A percentile compares a stretch with the other conserved stretches of the same genome.
These are phyloP conservation scores for Acanthosepion pharaonis DNA, from an alignment of 2,888 invertebrate genomes.

Conservation along the genomic window DNA sequence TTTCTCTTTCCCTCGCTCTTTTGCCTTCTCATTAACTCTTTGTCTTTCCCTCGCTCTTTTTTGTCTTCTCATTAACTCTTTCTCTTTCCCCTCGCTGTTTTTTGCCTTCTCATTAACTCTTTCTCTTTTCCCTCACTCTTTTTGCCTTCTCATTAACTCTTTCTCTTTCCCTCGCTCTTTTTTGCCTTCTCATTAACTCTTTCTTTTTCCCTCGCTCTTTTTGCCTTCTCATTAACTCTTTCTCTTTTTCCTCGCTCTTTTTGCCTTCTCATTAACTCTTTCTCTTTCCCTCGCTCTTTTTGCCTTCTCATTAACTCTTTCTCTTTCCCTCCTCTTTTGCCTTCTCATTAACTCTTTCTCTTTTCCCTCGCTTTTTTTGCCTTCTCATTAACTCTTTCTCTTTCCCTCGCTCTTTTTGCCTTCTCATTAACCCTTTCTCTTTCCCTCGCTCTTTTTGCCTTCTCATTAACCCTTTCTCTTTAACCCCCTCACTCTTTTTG, in stretches of 20 bases:
- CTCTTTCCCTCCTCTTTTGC: accelerated
- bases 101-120: background rate
- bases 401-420: background rate
- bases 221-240: background rate
- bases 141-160: background rate
- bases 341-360: background rate
- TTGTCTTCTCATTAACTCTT: too few relatives aligned
- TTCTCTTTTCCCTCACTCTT: accelerated
- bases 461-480: too few relatives aligned
- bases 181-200: background rate
- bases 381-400: background rate
- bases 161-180: background rate
- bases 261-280: too few relatives aligned
- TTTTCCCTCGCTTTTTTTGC: background rate
- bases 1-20: background rate
- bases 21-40: too few relatives aligned
- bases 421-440: background rate
- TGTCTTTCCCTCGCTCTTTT: too few relatives aligned
- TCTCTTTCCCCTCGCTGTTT: too few relatives aligned
- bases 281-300: background rate
- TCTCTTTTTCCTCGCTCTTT: too few relatives aligned
- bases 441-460: too few relatives aligned
- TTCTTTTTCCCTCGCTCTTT: too few relatives aligned
- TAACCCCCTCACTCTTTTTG: too few relatives aligned
- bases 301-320: background rate